Evolutionary conservation across 2,888 invertebrate genomes (phyloP).

Genomic region (Ophioninae sp.): DNA sequence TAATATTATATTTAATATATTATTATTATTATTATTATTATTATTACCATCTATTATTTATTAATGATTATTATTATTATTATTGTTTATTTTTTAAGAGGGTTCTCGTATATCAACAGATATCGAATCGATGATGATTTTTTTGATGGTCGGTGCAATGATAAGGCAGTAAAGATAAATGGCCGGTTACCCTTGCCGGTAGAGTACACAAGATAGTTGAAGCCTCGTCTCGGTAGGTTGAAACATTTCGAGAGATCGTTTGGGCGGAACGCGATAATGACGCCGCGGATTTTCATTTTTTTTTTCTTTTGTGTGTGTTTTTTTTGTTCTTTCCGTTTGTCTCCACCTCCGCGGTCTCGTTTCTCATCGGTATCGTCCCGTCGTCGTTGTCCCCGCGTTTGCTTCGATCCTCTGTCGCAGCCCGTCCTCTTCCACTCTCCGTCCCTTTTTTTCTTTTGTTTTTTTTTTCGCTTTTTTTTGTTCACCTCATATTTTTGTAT

Average conservation of each 20-base stretch:
- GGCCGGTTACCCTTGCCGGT: constrained; percentile 19
- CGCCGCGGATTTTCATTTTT: no score
- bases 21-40: no score
- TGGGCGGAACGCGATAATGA: constrained; percentile 66
- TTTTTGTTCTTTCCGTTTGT: constrained; percentile 27
- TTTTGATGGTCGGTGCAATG: constrained; percentile 10
- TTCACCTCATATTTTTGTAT: constrained; percentile 20
- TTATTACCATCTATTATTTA: no score
- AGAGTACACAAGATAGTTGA: constrained; percentile 25
- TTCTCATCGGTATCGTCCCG: constrained; percentile 46
- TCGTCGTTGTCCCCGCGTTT: constrained; percentile 13
- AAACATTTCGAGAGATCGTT: constrained; percentile 62
- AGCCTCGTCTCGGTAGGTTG: constrained; percentile 22
- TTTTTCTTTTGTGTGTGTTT: no score
- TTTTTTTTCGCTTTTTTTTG: constrained; percentile 36
- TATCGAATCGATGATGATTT: constrained; percentile 24
- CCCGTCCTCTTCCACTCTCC: no score
- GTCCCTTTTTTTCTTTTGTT: constrained; percentile 30
- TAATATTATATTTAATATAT: no score
- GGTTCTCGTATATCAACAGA: no score
- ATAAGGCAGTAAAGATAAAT: constrained; percentile 32
- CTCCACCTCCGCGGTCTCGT: constrained; percentile 32
- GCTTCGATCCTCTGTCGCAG: constrained; percentile 30
- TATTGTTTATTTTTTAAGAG: no score
- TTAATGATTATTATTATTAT: no score